A percentile compares a stretch with the other conserved stretches of the same genome.
phyloP scores from a whole-genome alignment of 2,113 vertebrate species.

The Hydrochoerus hydrochaeris region DNA sequence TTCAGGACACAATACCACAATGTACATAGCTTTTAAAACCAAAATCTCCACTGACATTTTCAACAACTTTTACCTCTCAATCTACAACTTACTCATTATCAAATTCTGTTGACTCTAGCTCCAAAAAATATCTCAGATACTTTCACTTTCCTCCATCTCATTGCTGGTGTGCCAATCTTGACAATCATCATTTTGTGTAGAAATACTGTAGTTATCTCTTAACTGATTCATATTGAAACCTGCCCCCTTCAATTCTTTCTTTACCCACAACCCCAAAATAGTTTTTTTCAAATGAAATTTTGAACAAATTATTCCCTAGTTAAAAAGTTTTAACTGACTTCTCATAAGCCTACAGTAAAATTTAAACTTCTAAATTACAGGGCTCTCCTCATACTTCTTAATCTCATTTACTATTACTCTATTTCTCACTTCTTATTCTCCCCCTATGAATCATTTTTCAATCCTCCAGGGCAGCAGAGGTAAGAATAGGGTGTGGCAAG shows the following conservation, averaged over 20 bases:
- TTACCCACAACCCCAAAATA: conserved; percentile 7
- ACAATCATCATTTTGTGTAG: background rate
- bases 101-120: background rate
- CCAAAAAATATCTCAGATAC: background rate
- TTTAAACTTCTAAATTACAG: background rate
- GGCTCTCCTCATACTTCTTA: background rate
- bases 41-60: conserved; percentile 4
- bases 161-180: background rate
- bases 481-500: background rate
- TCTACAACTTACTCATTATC: background rate
- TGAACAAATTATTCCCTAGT: background rate
- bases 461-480: background rate
- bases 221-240: background rate
- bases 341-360: background rate
- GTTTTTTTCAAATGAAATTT: conserved; percentile 45
- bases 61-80: background rate
- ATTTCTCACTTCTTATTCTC: background rate
- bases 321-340: conserved; percentile 8
- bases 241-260: background rate
- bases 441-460: background rate
- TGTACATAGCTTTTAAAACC: background rate
- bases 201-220: background rate
- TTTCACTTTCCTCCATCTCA: background rate
- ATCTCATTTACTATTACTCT: background rate
- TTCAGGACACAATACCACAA: background rate